Percentiles rank a stretch among this genome's conserved stretches.
Evolutionary conservation across 2,888 invertebrate species (phyloP).

Genomic region (Ecliptopera silaceata): DNA sequence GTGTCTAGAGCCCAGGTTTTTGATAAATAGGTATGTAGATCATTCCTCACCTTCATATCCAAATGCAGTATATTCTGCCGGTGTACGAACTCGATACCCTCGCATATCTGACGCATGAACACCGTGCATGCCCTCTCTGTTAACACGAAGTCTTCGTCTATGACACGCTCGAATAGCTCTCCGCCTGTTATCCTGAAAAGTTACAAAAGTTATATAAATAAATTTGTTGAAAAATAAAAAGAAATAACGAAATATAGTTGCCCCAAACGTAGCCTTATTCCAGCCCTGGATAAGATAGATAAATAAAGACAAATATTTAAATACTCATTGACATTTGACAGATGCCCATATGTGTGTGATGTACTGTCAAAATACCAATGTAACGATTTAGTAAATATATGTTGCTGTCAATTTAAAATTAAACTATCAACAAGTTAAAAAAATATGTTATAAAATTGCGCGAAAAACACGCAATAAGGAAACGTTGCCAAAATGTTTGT

Average conservation of each 20-base stretch:
- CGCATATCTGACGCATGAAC: constrained; percentile 98
- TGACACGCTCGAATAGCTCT: constrained; percentile 98
- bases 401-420: neutral
- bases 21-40: neutral
- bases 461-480: constrained; percentile 30
- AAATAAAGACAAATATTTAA: too few relatives aligned
- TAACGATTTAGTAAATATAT: too few relatives aligned
- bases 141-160: constrained; percentile 98
- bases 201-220: too few relatives aligned
- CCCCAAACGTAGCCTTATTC: neutral
- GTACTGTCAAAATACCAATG: too few relatives aligned
- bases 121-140: constrained; percentile 98
- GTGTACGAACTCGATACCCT: constrained; percentile 98
- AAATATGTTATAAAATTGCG: constrained; percentile 25
- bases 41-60: constrained; percentile 93
- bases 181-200: constrained; percentile 96
- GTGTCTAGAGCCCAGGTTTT: too few relatives aligned
- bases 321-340: too few relatives aligned
- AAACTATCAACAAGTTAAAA: constrained; percentile 3
- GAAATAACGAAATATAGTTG: neutral
- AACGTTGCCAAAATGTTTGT: constrained; percentile 46
- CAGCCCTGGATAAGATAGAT: too few relatives aligned
- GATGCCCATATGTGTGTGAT: too few relatives aligned
- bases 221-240: neutral
- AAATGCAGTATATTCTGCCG: constrained; percentile 97